These are phyloP conservation scores for Otis tarda DNA, from an alignment of 2,113 vertebrate species.

Conservation along the genomic window DNA sequence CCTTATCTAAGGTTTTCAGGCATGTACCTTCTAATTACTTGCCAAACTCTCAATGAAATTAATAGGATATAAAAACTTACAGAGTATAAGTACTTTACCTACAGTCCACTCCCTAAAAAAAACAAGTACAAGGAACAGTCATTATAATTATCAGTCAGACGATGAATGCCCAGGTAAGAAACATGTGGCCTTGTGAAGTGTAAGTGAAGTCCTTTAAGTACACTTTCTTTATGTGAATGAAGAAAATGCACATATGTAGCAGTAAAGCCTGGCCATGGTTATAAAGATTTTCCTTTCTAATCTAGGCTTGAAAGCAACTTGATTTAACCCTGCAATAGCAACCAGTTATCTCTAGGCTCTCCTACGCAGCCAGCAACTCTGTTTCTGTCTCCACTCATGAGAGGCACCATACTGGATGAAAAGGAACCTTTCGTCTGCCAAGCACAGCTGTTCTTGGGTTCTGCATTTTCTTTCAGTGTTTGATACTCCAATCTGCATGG, in stretches of 20 bases:
- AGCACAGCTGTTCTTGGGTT: not conserved
- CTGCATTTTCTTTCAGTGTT: not conserved
- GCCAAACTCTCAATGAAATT: not conserved
- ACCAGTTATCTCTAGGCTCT: not conserved
- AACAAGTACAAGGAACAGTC: not conserved
- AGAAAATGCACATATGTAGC: not conserved
- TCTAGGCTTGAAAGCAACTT: not conserved
- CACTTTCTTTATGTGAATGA: not conserved
- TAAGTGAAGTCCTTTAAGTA: not conserved
- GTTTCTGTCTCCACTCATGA: not conserved
- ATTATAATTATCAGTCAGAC: not conserved
- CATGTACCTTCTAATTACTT: not conserved
- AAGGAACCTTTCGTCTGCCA: not conserved
- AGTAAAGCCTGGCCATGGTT: not conserved
- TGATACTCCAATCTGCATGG: not conserved
- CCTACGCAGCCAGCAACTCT: not conserved
- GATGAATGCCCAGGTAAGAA: not conserved
- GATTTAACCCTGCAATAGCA: not conserved
- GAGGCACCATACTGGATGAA: not conserved
- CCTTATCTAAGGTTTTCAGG: constrained; percentile 14
- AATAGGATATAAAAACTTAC: not conserved
- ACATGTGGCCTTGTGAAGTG: not conserved
- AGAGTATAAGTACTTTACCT: not conserved
- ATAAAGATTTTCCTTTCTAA: not conserved
- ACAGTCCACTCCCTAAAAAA: not conserved